A percentile compares a stretch with the other conserved stretches of the same genome.
Evolutionary conservation across 2,113 vertebrate genomes (phyloP).

Genomic region (Ictalurus punctatus): DNA sequence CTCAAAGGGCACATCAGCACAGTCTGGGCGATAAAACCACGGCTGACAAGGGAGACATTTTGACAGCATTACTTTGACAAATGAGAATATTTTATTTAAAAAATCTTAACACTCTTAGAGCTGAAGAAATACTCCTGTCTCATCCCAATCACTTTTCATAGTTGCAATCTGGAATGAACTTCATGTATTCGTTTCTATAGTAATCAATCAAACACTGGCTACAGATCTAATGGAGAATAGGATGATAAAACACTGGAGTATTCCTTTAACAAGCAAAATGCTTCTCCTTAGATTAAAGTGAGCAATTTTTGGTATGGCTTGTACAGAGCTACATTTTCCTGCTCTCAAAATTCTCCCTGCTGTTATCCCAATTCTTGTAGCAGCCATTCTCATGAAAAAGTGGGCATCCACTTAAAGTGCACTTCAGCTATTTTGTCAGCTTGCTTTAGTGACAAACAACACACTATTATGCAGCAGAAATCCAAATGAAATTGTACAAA

Average conservation of each 20-base stretch:
- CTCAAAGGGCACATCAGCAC: neutral
- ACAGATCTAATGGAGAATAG: neutral
- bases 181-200: neutral
- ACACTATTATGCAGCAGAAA: neutral
- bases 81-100: neutral
- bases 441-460: neutral
- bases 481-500: neutral
- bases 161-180: neutral
- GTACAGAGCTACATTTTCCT: neutral
- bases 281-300: neutral
- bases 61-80: neutral
- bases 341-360: slow-evolving; percentile 7
- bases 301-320: neutral
- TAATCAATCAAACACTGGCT: neutral
- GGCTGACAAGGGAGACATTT: neutral
- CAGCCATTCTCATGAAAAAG: neutral
- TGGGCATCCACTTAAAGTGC: neutral
- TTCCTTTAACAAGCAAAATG: neutral
- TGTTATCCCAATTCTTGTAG: neutral
- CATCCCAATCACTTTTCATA: neutral
- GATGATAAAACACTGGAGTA: neutral
- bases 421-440: neutral
- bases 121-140: neutral
- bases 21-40: neutral
- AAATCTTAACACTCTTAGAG: neutral